phyloP scores from a whole-genome alignment of 1,140 invertebrate species.

The Ceratina australensis region DNA sequence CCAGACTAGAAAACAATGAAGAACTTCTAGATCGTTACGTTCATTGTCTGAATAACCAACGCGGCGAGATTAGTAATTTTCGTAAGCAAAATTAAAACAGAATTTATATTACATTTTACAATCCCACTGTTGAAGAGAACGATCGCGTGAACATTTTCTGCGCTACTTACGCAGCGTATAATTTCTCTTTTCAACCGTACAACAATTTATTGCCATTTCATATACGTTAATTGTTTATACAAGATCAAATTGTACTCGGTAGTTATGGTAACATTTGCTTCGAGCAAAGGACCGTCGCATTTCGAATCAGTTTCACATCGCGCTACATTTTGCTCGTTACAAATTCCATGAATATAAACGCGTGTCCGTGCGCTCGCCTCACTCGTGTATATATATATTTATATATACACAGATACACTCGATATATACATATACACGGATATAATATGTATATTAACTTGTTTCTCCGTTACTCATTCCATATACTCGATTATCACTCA shows the following conservation, averaged over 20 bases:
- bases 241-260: conserved; percentile 54
- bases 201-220: not conserved
- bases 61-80: no score
- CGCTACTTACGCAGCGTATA: not conserved
- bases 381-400: not conserved
- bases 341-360: not conserved
- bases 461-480: not conserved
- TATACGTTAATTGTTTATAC: conserved; percentile 6
- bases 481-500: conserved; percentile 45
- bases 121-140: no score
- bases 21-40: no score
- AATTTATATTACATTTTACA: no score
- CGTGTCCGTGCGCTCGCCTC: conserved; percentile 39
- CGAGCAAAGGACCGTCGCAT: conserved; percentile 49
- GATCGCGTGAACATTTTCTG: no score
- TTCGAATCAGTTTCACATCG: not conserved
- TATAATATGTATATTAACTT: conserved; percentile 57
- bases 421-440: conserved; percentile 43
- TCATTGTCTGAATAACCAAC: no score
- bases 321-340: not conserved
- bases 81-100: no score
- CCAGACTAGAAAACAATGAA: no score
- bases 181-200: not conserved
- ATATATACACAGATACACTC: conserved; percentile 35
- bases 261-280: conserved; percentile 57